Base-by-base conservation (phyloP, 1,140 invertebrate genomes). In the Atta cephalotes region DNA sequence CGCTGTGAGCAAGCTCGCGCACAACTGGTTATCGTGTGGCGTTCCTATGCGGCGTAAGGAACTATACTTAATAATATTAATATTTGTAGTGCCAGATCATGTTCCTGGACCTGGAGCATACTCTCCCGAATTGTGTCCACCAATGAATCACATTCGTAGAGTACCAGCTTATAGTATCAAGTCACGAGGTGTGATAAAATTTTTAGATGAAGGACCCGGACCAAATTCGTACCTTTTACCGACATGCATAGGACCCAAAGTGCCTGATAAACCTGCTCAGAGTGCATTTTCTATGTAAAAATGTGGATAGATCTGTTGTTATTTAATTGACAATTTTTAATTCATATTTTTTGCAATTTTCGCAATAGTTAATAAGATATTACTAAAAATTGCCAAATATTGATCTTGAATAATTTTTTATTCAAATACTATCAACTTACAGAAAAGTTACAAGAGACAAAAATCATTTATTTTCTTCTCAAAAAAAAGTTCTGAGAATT, bases 21-120 rank as follows among this genome's bases (percentile, higher is more conserved):
- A 31, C 6, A 35, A 35, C 5, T 6, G 31, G 31, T 35, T 35
- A 3, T 3, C 31, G 31, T 7, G 31, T 3, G 31, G 5, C 31
- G 31, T 6, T 6, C 5, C 31, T 35, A 5, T 35, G 31, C 5
- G 5, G 5, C 5, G 31, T 35, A 35, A 35, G 31, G 31, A 6
- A 35, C 6, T 0, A 35, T 6, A 35, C 5, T 35, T 35, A 25
- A n/a, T 68, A 18, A 28, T 81, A 62, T 49, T 60, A 68, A 85
- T 31, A 60, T 68, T 56, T 63, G 14, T 14, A 87, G 88, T 90
- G 16, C 39, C 53, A 65, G 62, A 91, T 65, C 25, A 39, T 10
- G 91, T 89, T 25, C 95, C 95, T 35, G 94, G 95, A 85, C 94
- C 95, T 1, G 94, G 93, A 45, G 92, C 94, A 7, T 95, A 95